Base-by-base conservation (phyloP, 2,797 vertebrate species). In the Pteronotus mesoamericanus region DNA sequence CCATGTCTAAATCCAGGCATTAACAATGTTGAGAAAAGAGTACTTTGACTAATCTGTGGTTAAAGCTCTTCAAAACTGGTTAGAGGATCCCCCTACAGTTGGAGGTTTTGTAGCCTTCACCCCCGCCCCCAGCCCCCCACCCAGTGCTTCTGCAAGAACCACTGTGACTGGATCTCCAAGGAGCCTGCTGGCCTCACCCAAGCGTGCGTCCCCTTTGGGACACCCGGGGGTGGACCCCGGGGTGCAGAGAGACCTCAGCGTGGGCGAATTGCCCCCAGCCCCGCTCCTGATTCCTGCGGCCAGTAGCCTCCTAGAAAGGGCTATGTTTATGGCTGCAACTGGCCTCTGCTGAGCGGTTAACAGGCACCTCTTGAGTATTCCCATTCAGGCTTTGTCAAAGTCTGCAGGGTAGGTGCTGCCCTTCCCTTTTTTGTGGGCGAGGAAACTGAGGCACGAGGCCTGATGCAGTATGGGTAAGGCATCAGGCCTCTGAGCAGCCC, bases 191-290 rank as follows among this genome's bases (percentile, higher is more conserved):
- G 24, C 61, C 14, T 37, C n/a, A 61, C 48, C 26, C 7, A 26
- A 0, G 4, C 2, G 0, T 9, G 5, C 14, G 10, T 22, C 6
- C 9, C 32, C 5, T 68, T 16, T 10, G 34, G 26, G 79, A 53
- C 9, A 22, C 32, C 7, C 21, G 10, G 34, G 10, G 59, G 42
- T 78, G 55, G 34, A 9, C 18, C 6, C 15, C 34, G 32, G 86
- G 1, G 7, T 46, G 1, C 29, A 8, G 74, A 48, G 9, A 4
- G n/a, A 6, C 44, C 55, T n/a, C 12, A 61, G 8, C 11, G 3
- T 6, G 6, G 32, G 14, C 34, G 29, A 57, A 21, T 0, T 26
- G 34, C 48, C 71, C 9, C 5, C 8, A 15, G 42, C 5, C 5
- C 15, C 8, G 12, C 10, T 68, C 34, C 32, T 19, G 2, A 34